Evolutionary conservation across 2,113 vertebrate species (phyloP).

Genomic region (Ctenodactylus gundi): DNA sequence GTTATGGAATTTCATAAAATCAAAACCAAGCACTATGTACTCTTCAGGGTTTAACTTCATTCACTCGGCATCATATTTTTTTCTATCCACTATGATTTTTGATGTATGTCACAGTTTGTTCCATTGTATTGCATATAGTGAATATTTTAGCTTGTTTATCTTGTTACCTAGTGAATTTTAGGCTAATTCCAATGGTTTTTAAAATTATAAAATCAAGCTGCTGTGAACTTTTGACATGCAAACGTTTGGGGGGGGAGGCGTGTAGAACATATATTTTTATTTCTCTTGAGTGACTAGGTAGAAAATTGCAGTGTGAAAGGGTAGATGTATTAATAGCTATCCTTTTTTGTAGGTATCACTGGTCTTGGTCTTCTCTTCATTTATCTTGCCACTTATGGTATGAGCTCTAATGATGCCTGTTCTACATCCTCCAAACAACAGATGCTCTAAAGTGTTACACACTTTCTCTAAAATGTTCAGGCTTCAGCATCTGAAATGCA

Average conservation of each 20-base stretch:
- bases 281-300: background rate
- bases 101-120: background rate
- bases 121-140: background rate
- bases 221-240: background rate
- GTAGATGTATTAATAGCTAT: no score
- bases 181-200: background rate
- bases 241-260: background rate
- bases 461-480: background rate
- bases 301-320: background rate
- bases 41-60: background rate
- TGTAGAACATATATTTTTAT: background rate
- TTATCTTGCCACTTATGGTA: background rate
- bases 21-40: background rate
- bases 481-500: background rate
- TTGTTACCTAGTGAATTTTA: background rate
- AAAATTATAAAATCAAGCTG: background rate
- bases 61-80: background rate
- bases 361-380: background rate
- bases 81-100: no score
- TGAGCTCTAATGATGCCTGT: no score
- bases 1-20: background rate
- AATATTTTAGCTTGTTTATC: background rate
- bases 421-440: background rate
- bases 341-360: background rate
- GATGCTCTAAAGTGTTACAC: background rate